Evolutionary conservation across 2,888 invertebrate genomes (phyloP), one percentile per base, ranked within the genome.

Genomic region (Danaus chrysippus): DNA sequence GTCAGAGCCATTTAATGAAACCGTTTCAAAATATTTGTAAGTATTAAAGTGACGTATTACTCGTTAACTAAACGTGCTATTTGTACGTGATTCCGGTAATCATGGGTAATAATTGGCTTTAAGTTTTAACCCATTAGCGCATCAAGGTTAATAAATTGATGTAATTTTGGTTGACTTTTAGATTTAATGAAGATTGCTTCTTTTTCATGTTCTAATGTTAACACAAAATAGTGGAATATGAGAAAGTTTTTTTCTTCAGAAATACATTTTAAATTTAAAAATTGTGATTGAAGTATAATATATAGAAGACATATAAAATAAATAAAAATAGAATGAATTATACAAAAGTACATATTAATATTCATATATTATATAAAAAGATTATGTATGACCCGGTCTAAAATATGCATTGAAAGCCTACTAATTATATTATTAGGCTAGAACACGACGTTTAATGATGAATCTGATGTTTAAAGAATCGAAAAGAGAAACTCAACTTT

Each of bases 21-120:
- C 64, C 53, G 63, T 69, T 69, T 63, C 69, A 67, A 64, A 68
- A 68, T 59, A 62, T 63, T 54, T 23, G 11, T 43, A 42, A 1
- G 58, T 56, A 53, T 56, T 13, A 44, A 42, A 55, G 61, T 63
- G 62, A 63, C 61, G 60, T 63, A 60, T 54, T 34, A 54, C 61
- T 63, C 59, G 59, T 67, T 67, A 67, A 67, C 59, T 61, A 63
- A 63, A 65, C 65, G 61, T 55, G 44, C 58, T 53, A 58, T n/a
- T 64, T 66, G 52, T 66, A 67, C 62, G 67, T 64, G 64, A 64
- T 64, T 54, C 46, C 56, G 49, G 44, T 62, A 42, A 43, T 34
- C 49, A 49, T 49, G 17, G 17, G 46, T 49, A 11, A 44, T 65
- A 67, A 65, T 67, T 67, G 62, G 53, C 58, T 44, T 62, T 63